Percentiles rank a stretch among this genome's conserved stretches.
Conservation (phyloP, 1,140 invertebrate species). For the Xylocopa sonorina region DNA sequence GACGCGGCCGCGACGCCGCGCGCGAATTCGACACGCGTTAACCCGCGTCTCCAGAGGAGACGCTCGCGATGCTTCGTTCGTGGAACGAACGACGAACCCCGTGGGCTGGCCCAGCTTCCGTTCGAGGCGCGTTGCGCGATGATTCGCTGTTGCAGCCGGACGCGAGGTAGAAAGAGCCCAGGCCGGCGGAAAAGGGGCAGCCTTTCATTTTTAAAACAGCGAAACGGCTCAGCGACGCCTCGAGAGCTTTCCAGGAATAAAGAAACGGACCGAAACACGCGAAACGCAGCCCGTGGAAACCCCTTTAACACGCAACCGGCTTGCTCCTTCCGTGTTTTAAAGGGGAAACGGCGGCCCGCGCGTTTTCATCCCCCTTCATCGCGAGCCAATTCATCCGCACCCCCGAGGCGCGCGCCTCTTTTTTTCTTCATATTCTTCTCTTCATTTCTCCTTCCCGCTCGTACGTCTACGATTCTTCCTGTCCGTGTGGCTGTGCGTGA, state of each 20-base stretch:
- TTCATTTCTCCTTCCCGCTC: no score
- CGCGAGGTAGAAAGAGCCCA: neutral
- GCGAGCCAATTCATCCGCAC: neutral
- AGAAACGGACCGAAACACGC: conserved; percentile 47
- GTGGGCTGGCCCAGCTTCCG: neutral
- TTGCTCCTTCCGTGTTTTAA: conserved; percentile 60
- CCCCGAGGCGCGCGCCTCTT: no score
- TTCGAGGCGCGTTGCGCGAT: neutral
- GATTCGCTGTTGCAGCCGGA: neutral
- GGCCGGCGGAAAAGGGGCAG: conserved; percentile 27
- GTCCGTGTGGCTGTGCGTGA: neutral
- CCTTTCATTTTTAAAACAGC: conserved; percentile 57
- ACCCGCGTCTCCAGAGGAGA: no score
- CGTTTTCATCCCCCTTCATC: neutral
- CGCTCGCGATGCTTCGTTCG: no score
- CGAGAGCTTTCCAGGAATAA: conserved; percentile 56
- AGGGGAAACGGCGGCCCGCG: conserved; percentile 54
- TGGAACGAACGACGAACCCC: no score
- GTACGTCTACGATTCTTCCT: neutral
- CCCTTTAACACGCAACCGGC: conserved; percentile 65
- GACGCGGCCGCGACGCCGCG: neutral
- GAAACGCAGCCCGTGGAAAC: conserved; percentile 57
- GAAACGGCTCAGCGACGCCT: conserved; percentile 48
- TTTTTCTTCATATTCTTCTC: no score
- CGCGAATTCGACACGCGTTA: conserved; percentile 1